Evolutionary conservation across 2,797 vertebrate genomes (phyloP).

Genomic region (Enteromius unitaeniatus): DNA sequence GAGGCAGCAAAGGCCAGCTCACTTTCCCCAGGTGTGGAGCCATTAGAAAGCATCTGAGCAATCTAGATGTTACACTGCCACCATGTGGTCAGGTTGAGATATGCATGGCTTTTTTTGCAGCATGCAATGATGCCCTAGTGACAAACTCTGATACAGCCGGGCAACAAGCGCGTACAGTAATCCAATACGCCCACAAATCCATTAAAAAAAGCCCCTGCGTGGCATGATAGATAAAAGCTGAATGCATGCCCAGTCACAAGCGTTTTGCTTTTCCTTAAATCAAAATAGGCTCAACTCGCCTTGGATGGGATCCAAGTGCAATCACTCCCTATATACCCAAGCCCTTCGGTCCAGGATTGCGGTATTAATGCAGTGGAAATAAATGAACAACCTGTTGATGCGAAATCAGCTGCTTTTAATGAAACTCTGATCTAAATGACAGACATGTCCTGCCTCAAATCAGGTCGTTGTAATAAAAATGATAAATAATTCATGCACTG

Average conservation of each 20-base stretch:
- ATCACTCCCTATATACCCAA: neutral
- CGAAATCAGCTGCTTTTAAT: conserved; percentile 4
- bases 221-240: conserved; percentile 1
- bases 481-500: conserved; percentile 26
- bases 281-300: conserved; percentile 15
- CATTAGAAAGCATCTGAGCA: conserved; percentile 48
- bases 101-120: neutral
- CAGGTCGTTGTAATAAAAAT: neutral
- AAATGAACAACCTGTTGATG: conserved; percentile 4
- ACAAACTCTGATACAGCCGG: conserved; percentile 1
- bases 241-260: conserved; percentile 28
- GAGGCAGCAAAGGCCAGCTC: conserved; percentile 1
- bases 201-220: neutral
- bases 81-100: conserved; percentile 70
- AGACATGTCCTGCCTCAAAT: neutral
- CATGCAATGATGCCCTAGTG: neutral
- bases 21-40: conserved; percentile 53
- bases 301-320: conserved; percentile 34
- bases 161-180: neutral
- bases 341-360: conserved; percentile 13
- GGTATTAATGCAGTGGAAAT: conserved; percentile 17
- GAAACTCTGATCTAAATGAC: neutral
- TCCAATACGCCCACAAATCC: conserved; percentile 19
- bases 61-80: conserved; percentile 73
- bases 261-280: conserved; percentile 45